Base-by-base conservation (phyloP, 1,140 invertebrate species). In the Eriosoma lanigerum region DNA sequence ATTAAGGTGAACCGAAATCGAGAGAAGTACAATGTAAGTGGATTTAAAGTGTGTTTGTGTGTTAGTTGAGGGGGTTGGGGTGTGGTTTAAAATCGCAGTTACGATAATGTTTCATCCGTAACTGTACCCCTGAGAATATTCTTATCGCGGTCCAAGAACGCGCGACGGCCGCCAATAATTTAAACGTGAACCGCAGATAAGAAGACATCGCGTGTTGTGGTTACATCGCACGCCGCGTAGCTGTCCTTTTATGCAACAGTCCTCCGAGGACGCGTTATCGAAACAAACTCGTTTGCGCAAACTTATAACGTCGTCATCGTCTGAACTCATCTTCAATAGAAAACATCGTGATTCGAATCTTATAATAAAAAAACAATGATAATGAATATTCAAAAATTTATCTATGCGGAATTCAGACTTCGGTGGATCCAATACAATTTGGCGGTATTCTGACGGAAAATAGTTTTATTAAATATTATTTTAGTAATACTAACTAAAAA, bases 51-150 rank as follows among this genome's bases (percentile, higher is more conserved):
- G 32, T 4, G 32, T 4, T 38, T 38, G 8, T 38, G 32, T 38
- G 32, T n/a, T n/a, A n/a, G n/a, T n/a, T n/a, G 19, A 19, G 56
- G n/a, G 56, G 21, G 50, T 38, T 38, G 3, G 32, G 32, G 19
- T 10, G 56, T 19, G 32, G 72, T 75, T 54, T 54, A 75, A 75
- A 75, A 54, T 54, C 32, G 32, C 9, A 17, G 54, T 76, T 60
- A 38, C 54, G 75, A 12, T 62, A 78, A 78, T 62, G 75, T 78
- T 78, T 78, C 75, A 48, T 62, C 24, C 38, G 32, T 78, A 78
- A 78, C 75, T 62, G 58, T 62, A 78, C 75, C 75, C 75, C 15
- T 21, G 75, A 78, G 75, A 62, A 62, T 78, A 78, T 78, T 78
- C 75, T 78, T 78, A 78, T 78, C 75, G 75, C 32, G 21, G 54